phyloP scores from a whole-genome alignment of 2,113 vertebrate species.

The Nipponia nippon region DNA sequence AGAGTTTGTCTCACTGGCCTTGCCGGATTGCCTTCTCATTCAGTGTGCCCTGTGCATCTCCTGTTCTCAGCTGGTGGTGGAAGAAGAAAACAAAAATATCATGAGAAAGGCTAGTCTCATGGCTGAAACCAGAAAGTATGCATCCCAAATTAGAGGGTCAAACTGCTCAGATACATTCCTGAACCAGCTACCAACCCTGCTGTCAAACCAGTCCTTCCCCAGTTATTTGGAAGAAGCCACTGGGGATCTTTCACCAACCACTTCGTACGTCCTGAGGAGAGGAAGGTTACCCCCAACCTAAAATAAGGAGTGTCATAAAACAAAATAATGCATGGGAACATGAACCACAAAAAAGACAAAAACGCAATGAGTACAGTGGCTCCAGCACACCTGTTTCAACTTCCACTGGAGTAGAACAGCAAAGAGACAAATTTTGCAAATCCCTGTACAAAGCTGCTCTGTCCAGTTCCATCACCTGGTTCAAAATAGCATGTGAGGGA shows the following conservation, averaged over 20 bases:
- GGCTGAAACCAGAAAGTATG: neutral
- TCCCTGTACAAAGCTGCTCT: constrained; percentile 38
- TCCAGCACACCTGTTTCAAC: constrained; percentile 31
- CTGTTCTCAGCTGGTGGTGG: neutral
- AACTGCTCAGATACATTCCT: neutral
- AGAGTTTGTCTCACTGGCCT: neutral
- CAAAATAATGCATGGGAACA: neutral
- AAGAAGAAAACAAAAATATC: neutral
- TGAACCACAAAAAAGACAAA: neutral
- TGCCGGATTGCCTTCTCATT: neutral
- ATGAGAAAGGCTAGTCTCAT: neutral
- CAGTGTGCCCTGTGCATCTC: neutral
- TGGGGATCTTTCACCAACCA: neutral
- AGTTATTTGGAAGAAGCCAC: neutral
- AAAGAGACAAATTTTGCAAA: neutral
- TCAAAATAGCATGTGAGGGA: neutral
- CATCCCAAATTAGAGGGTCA: neutral
- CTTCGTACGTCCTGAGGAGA: neutral
- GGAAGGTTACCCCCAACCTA: neutral
- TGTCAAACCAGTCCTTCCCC: neutral
- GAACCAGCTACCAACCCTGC: neutral
- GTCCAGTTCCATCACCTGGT: constrained; percentile 24
- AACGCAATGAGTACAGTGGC: neutral
- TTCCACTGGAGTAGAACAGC: neutral
- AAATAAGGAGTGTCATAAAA: neutral